Base-by-base conservation (phyloP, 2,797 vertebrate genomes). In the Esox lucius region DNA sequence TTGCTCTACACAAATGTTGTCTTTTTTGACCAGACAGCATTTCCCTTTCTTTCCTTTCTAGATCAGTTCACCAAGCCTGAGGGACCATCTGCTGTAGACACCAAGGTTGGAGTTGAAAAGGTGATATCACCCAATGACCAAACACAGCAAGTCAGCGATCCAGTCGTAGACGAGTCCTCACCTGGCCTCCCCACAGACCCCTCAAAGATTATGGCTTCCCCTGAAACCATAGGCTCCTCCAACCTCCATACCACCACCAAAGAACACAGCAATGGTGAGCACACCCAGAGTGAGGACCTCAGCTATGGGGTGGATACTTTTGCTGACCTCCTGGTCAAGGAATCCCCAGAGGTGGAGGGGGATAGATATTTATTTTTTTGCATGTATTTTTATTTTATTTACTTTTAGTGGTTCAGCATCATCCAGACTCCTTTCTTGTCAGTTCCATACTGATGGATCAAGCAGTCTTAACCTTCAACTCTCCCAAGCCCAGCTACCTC, bases 101-200 rank as follows among this genome's bases (percentile, higher is more conserved):
- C 35, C 77, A n/a, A 62, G 70, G 62, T 39, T 6, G 17, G 70
- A 13, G 77, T 74, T 6, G 7, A 70, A 24, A 66, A 71, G 49
- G 39, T 33, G 35, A 35, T 16, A 15, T 72, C 70, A 72, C 22
- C 70, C 56, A 61, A 39, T 42, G 31, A 71, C 28, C 70, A 39
- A 24, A 35, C 11, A 28, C 31, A 33, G 17, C 11, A 51, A 26
- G 56, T 28, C 22, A 24, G 15, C 17, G 33, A 17, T 83, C 11
- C 65, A 39, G 1, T 49, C 39, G 61, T 39, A 17, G 28, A 3
- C 6, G 59, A 59, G 48, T 31, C 13, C 46, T 39, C 35, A 26
- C 5, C 59, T 4, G 67, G 12, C 53, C 61, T 68, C 26, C 42
- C 51, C 5, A 62, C 69, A 26, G 33, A 53, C 61, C 16, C 28